These are phyloP conservation scores for Octopus bimaculoides DNA, from an alignment of 1,140 invertebrate species.

Conservation along the genomic window DNA sequence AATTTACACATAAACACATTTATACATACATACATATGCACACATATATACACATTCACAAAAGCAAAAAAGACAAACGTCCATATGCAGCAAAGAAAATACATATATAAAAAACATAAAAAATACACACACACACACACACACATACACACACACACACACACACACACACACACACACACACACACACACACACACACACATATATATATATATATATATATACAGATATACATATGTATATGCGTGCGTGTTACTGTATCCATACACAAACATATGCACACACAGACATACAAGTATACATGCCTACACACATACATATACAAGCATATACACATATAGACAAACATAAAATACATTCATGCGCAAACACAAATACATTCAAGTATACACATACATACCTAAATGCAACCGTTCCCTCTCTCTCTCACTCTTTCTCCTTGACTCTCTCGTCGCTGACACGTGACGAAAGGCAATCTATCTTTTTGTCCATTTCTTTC, in stretches of 20 bases:
- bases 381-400: too few relatives aligned
- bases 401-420: too few relatives aligned
- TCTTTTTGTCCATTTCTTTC: too few relatives aligned
- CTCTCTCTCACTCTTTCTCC: too few relatives aligned
- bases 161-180: background rate
- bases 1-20: background rate
- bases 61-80: background rate
- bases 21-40: background rate
- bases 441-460: too few relatives aligned
- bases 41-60: background rate
- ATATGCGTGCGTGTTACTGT: background rate
- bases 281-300: background rate
- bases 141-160: background rate
- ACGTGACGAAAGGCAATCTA: too few relatives aligned
- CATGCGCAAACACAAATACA: background rate
- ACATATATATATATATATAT: background rate
- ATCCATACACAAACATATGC: background rate
- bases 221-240: too few relatives aligned
- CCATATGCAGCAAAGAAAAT: background rate
- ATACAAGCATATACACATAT: background rate
- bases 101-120: background rate
- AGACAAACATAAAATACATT: background rate
- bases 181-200: background rate
- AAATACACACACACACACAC: background rate
- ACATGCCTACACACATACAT: background rate